Conservation (phyloP, 2,888 invertebrate species). For the Venusia cambrica region DNA sequence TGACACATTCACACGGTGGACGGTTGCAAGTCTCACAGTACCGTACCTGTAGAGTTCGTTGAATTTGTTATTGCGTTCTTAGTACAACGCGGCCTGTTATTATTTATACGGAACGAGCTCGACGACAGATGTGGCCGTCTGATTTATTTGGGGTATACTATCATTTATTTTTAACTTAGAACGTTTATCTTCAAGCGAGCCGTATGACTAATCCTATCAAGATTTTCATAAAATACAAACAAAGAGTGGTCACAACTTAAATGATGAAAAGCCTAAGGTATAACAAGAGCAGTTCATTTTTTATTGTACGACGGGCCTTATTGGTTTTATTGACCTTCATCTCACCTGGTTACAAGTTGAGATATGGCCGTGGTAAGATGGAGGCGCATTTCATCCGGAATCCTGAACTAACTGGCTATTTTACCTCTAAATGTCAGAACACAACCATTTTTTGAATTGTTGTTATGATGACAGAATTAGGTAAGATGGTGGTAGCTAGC, state of each 20-base stretch:
- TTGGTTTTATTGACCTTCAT: too few relatives aligned
- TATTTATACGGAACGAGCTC: conserved; percentile 61
- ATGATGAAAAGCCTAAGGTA: conserved; percentile 46
- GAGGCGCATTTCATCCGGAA: too few relatives aligned
- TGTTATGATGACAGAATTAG: too few relatives aligned
- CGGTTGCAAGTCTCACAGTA: conserved; percentile 71
- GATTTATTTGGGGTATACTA: conserved; percentile 60
- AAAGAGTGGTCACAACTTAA: conserved; percentile 23
- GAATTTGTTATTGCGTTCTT: conserved; percentile 80
- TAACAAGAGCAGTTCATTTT: conserved; percentile 62
- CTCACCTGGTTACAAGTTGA: too few relatives aligned
- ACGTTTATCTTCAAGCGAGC: conserved; percentile 39
- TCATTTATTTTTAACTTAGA: conserved; percentile 47
- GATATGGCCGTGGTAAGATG: too few relatives aligned
- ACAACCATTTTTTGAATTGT: too few relatives aligned
- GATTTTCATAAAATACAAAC: conserved; percentile 33
- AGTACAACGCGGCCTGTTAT: conserved; percentile 72
- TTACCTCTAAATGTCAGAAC: too few relatives aligned
- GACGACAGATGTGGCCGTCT: conserved; percentile 63
- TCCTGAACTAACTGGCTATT: too few relatives aligned
- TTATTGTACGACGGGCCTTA: too few relatives aligned
- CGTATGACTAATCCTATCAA: conserved; percentile 42
- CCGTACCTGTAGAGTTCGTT: conserved; percentile 79
- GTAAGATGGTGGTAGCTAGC: too few relatives aligned
- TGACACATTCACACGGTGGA: conserved; percentile 77